phyloP scores from a whole-genome alignment of 2,888 invertebrate genomes.

The Hypercompe scribonia region DNA sequence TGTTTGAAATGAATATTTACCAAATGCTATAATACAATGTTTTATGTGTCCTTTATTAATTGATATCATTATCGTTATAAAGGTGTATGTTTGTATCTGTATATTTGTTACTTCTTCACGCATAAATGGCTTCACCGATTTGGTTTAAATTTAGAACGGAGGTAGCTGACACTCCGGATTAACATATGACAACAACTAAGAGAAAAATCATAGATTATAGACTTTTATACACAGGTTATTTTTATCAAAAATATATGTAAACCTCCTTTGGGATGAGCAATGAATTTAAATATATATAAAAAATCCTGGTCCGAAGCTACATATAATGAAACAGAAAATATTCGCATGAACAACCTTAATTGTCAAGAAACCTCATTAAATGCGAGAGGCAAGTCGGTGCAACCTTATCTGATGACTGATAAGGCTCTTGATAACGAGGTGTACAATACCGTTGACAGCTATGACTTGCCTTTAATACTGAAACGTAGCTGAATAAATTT shows the following conservation, averaged over 20 bases:
- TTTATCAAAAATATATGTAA: too few species aligned
- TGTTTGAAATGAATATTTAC: not conserved
- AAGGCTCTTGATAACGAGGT: constrained; percentile 50
- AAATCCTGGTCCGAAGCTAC: not conserved
- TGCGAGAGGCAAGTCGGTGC: constrained; percentile 56
- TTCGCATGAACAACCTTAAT: constrained; percentile 34
- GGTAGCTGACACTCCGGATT: not conserved
- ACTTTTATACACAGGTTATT: too few species aligned
- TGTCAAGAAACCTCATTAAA: constrained; percentile 16
- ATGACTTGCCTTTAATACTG: constrained; percentile 13
- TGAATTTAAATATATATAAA: not conserved
- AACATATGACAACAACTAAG: too few species aligned
- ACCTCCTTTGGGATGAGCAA: not conserved
- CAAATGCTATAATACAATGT: not conserved
- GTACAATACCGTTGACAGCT: constrained; percentile 1
- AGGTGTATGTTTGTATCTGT: too few species aligned
- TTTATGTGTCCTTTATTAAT: too few species aligned
- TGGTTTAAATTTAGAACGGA: too few species aligned
- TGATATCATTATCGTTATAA: too few species aligned
- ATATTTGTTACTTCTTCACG: too few species aligned
- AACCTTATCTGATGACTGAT: constrained; percentile 74
- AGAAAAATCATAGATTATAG: too few species aligned
- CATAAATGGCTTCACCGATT: too few species aligned
- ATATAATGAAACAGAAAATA: constrained; percentile 30
- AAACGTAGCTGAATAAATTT: constrained; percentile 10